Evolutionary conservation across 1,140 invertebrate genomes (phyloP).

Genomic region (Drosophila leontia): DNA sequence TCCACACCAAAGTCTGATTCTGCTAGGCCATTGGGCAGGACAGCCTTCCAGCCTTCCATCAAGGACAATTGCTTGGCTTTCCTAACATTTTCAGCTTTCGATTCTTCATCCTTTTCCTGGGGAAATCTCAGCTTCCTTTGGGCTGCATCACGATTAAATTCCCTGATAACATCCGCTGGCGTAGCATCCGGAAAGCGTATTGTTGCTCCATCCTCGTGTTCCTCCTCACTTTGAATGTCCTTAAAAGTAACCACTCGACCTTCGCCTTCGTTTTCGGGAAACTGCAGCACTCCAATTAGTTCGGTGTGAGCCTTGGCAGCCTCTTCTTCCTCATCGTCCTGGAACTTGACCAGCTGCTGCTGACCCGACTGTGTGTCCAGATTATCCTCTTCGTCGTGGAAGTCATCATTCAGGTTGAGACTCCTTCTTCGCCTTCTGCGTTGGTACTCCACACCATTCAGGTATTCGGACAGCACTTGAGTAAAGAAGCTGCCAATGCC

Average conservation of each 20-base stretch:
- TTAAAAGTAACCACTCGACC: constrained; percentile 66
- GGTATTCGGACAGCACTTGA: constrained; percentile 75
- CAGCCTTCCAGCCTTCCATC: constrained; percentile 57
- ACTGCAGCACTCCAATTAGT: constrained; percentile 70
- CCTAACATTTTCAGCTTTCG: constrained; percentile 3
- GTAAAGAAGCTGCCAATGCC: constrained; percentile 81
- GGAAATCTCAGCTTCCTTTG: constrained; percentile 76
- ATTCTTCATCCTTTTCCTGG: constrained; percentile 25
- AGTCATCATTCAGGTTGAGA: constrained; percentile 65
- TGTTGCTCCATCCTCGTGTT: constrained; percentile 26
- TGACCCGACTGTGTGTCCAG: constrained; percentile 63
- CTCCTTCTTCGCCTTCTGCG: constrained; percentile 52
- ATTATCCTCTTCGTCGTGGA: constrained; percentile 75
- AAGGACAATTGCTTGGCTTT: constrained; percentile 39
- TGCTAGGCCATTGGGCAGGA: constrained; percentile 55
- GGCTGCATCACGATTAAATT: constrained; percentile 72
- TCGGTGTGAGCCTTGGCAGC: constrained; percentile 66
- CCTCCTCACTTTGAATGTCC: constrained; percentile 54
- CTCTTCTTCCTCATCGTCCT: constrained; percentile 67
- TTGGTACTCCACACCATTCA: constrained; percentile 76
- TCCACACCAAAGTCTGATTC: constrained; percentile 40
- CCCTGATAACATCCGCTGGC: constrained; percentile 60
- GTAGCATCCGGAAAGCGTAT: constrained; percentile 73
- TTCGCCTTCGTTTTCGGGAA: constrained; percentile 57
- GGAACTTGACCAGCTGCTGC: constrained; percentile 57